A percentile compares a stretch with the other conserved stretches of the same genome.
Conservation (phyloP, 2,113 vertebrate genomes). For the Oxyruncus cristatus region DNA sequence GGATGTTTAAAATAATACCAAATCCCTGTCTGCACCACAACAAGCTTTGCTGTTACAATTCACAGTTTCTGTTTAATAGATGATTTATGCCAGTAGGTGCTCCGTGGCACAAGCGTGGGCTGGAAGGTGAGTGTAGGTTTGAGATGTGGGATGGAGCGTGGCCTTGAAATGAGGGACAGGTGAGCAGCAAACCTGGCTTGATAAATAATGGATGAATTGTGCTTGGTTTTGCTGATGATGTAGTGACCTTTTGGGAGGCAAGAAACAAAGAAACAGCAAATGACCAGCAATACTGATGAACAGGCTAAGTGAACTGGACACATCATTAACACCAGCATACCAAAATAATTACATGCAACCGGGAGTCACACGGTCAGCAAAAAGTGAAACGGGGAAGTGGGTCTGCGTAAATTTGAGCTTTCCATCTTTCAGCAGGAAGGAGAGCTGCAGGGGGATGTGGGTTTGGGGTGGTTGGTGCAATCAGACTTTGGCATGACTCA, state of each 20-base stretch:
- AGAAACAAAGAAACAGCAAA: conserved; percentile 19
- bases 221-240: conserved; percentile 48
- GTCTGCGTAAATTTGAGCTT: neutral
- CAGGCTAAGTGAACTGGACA: conserved; percentile 39
- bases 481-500: fast-evolving
- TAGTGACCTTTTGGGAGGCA: conserved; percentile 51
- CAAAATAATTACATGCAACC: conserved; percentile 24
- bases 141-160: neutral
- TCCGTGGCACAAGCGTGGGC: neutral
- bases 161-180: conserved; percentile 29
- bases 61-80: neutral
- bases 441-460: neutral
- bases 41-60: neutral
- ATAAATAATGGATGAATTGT: conserved; percentile 56
- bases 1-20: neutral
- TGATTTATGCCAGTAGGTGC: neutral
- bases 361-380: conserved; percentile 9
- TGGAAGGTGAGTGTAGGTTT: neutral
- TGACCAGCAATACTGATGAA: conserved; percentile 52
- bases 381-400: neutral
- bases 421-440: neutral
- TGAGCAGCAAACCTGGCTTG: neutral
- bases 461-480: neutral
- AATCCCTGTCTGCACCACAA: neutral
- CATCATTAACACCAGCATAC: conserved; percentile 32